phyloP scores from a whole-genome alignment of 2,797 vertebrate species.

The Poecilia gillii region DNA sequence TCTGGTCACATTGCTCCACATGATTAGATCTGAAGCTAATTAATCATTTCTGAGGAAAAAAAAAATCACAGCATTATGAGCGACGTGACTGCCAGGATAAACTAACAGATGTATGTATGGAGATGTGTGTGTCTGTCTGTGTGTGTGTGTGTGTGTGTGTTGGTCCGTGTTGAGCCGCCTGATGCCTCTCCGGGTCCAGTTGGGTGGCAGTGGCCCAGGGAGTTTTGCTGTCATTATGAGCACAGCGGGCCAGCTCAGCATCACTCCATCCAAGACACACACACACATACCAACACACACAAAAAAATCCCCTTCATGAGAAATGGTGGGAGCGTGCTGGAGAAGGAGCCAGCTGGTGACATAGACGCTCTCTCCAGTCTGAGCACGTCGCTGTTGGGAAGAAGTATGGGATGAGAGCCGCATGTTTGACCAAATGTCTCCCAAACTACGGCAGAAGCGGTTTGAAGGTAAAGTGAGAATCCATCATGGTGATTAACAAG shows the following conservation, averaged over 20 bases:
- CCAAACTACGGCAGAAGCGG: conserved; percentile 24
- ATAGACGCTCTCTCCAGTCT: conserved; percentile 18
- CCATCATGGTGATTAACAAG: conserved; percentile 25
- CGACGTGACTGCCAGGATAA: conserved; percentile 31
- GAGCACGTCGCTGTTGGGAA: conserved; percentile 15
- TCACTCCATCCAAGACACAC: conserved; percentile 46
- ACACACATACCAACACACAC: conserved; percentile 5
- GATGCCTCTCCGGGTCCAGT: conserved; percentile 28
- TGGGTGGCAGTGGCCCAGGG: conserved; percentile 54
- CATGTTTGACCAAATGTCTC: conserved; percentile 40
- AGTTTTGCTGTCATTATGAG: conserved; percentile 60
- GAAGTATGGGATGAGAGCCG: conserved; percentile 39
- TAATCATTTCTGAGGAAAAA: conserved; percentile 35
- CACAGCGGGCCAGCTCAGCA: conserved; percentile 42
- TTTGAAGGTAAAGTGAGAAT: conserved; percentile 7
- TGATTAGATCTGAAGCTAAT: conserved; percentile 41
- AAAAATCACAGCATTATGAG: conserved; percentile 4
- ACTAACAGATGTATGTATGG: conserved; percentile 13
- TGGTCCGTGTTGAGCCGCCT: conserved; percentile 7
- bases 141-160: conserved; percentile 11
- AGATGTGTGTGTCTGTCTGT: background rate
- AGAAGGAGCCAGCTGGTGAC: conserved; percentile 39
- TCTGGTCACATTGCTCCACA: conserved; percentile 33
- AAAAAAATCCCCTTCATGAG: conserved; percentile 22
- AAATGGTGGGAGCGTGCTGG: conserved; percentile 23